Evolutionary conservation across 2,797 vertebrate species (phyloP).

Genomic region (Scomberomorus guttatus): DNA sequence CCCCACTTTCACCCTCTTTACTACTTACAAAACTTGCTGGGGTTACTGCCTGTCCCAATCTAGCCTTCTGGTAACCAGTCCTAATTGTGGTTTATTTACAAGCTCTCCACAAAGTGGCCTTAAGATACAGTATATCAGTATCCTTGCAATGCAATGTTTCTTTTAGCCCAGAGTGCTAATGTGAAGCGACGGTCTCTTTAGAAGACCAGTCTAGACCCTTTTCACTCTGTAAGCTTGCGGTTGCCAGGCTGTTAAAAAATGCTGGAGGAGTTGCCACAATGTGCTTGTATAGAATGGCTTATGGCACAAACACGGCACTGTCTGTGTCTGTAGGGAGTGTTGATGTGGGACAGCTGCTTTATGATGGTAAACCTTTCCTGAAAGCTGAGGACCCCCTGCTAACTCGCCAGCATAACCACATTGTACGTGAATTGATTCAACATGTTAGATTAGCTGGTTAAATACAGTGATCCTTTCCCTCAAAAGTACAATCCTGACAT

Average conservation of each 20-base stretch:
- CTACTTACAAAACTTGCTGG: slow-evolving; percentile 24
- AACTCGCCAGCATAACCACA: slow-evolving; percentile 74
- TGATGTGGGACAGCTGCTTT: slow-evolving; percentile 81
- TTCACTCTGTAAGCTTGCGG: slow-evolving; percentile 62
- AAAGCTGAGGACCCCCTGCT: slow-evolving; percentile 79
- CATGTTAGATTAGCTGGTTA: slow-evolving; percentile 84
- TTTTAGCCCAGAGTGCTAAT: slow-evolving; percentile 65
- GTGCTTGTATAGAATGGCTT: slow-evolving; percentile 74
- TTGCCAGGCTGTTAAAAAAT: slow-evolving; percentile 80
- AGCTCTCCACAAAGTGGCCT: slow-evolving; percentile 15
- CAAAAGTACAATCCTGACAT: slow-evolving; percentile 79
- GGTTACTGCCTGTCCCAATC: slow-evolving; percentile 38
- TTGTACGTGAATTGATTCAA: slow-evolving; percentile 84
- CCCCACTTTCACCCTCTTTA: slow-evolving; percentile 20
- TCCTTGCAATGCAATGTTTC: slow-evolving; percentile 63
- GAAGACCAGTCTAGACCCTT: slow-evolving; percentile 74
- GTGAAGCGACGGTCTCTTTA: slow-evolving; percentile 68
- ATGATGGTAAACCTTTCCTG: slow-evolving; percentile 84
- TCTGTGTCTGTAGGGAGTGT: slow-evolving; percentile 70
- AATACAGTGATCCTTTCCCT: slow-evolving; percentile 77
- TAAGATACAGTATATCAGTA: slow-evolving; percentile 41
- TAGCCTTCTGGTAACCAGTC: slow-evolving; percentile 45
- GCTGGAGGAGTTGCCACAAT: slow-evolving; percentile 74
- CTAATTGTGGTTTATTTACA: slow-evolving; percentile 68
- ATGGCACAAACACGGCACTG: slow-evolving; percentile 79